These are phyloP conservation scores for Achatina immaculata DNA, from an alignment of 1,140 invertebrate species.

Conservation along the genomic window DNA sequence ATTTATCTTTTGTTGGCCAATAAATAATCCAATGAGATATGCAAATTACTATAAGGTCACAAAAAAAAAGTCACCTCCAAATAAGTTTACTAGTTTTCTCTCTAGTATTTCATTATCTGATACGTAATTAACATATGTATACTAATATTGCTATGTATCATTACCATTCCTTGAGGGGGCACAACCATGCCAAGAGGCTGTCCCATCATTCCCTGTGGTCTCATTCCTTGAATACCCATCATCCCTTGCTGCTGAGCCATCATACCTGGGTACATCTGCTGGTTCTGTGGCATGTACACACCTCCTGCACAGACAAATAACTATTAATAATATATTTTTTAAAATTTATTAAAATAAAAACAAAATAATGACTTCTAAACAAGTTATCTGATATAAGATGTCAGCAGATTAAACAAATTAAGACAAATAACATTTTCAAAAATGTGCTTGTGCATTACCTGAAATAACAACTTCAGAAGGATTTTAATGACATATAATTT, in stretches of 20 bases:
- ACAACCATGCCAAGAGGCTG: constrained; percentile 49
- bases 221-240: constrained; percentile 30
- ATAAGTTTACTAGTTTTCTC: not conserved
- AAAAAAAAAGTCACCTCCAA: not conserved
- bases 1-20: too few relatives aligned
- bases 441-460: too few relatives aligned
- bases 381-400: too few relatives aligned
- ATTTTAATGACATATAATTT: too few relatives aligned
- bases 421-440: too few relatives aligned
- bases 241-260: constrained; percentile 27
- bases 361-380: not conserved
- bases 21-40: too few relatives aligned
- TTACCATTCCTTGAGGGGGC: constrained; percentile 36
- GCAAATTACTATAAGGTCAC: not conserved
- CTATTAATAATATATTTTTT: not conserved
- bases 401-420: too few relatives aligned
- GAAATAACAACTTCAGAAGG: too few relatives aligned
- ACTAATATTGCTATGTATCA: not conserved
- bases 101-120: not conserved
- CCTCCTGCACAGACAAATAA: constrained; percentile 43
- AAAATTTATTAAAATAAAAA: not conserved
- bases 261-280: constrained; percentile 32
- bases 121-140: not conserved
- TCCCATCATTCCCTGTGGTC: constrained; percentile 45
- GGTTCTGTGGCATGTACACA: constrained; percentile 54